Conservation (phyloP, 2,113 vertebrate species). For the Gymnogyps californianus region DNA sequence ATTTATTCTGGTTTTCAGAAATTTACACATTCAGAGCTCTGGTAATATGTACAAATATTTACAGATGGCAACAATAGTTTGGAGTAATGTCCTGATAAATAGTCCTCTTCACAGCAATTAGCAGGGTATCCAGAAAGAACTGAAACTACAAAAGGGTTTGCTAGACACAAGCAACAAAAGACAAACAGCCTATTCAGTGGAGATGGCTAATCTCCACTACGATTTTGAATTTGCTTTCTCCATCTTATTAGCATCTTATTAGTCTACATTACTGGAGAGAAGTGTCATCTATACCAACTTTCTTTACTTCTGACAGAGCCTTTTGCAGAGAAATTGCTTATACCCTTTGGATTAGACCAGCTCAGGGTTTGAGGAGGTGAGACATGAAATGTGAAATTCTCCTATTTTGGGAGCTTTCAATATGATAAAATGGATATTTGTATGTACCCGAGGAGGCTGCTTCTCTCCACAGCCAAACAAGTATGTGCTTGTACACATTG, state of each 20-base stretch:
- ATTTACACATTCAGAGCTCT: background rate
- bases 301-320: background rate
- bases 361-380: background rate
- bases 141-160: background rate
- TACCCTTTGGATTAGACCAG: background rate
- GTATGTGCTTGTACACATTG: background rate
- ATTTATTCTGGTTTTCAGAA: background rate
- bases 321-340: background rate
- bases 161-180: background rate
- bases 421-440: background rate
- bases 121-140: background rate
- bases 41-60: slow-evolving; percentile 1
- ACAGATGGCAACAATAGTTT: background rate
- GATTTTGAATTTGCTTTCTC: background rate
- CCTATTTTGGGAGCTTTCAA: background rate
- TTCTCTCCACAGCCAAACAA: background rate
- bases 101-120: background rate
- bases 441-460: background rate
- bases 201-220: background rate
- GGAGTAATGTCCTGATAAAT: background rate
- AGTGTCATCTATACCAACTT: background rate
- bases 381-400: too few relatives aligned
- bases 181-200: background rate
- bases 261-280: background rate
- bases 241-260: background rate